phyloP scores from a whole-genome alignment of 2,888 invertebrate genomes.

The Drosophila paucipuncta region DNA sequence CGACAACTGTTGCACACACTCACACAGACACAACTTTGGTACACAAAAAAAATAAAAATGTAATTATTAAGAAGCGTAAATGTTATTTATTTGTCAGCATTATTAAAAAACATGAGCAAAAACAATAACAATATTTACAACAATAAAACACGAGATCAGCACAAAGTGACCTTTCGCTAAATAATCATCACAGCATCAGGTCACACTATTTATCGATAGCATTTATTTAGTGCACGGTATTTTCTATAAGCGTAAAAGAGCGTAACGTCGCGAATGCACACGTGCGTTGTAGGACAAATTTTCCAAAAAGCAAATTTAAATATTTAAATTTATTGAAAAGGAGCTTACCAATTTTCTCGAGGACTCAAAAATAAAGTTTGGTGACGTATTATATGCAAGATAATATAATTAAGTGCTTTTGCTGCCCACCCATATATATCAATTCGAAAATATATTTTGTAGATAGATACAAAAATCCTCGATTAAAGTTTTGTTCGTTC shows the following conservation, averaged over 20 bases:
- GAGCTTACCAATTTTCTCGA: constrained; percentile 4
- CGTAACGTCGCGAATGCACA: too few relatives aligned
- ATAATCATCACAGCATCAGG: neutral
- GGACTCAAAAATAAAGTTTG: constrained; percentile 27
- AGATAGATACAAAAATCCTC: neutral
- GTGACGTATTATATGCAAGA: constrained; percentile 36
- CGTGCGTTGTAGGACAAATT: constrained; percentile 18
- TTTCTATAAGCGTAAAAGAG: neutral
- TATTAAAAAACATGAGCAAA: constrained; percentile 5
- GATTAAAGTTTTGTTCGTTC: too few relatives aligned
- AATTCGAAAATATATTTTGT: neutral
- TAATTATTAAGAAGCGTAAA: neutral
- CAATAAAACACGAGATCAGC: constrained; percentile 2
- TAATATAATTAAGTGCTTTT: constrained; percentile 31
- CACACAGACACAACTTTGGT: neutral
- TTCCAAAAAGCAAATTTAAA: constrained; percentile 5
- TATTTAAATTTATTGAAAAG: constrained; percentile 4
- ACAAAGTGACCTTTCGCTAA: neutral
- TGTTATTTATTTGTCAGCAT: neutral
- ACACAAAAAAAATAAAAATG: neutral
- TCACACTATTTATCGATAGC: constrained; percentile 24
- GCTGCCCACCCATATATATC: constrained; percentile 8
- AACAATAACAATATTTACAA: neutral
- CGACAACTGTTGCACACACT: neutral
- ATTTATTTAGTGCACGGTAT: neutral